Conservation (phyloP, 92 coral and sea anemone genomes). For the Porites divaricata region DNA sequence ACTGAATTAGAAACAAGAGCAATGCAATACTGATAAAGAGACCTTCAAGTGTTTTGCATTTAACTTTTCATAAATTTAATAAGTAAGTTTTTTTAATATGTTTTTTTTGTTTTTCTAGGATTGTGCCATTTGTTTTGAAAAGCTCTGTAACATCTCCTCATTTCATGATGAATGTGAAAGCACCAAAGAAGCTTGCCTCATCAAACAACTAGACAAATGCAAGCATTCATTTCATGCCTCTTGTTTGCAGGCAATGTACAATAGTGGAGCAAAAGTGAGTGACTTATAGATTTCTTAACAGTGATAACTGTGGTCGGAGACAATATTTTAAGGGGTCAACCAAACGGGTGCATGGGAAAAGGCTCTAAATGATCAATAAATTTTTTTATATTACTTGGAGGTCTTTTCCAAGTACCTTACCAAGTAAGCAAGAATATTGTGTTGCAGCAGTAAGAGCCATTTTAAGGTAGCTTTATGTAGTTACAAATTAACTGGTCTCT, state of each 20-base stretch:
- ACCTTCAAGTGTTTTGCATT: too few species aligned
- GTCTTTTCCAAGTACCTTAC: too few species aligned
- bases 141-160: constrained; percentile 76
- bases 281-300: too few species aligned
- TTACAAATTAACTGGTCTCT: neutral
- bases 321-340: too few species aligned
- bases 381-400: too few species aligned
- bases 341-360: too few species aligned
- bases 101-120: constrained; percentile 58
- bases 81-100: neutral
- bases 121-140: constrained; percentile 95
- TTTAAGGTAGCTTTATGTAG: neutral
- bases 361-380: too few species aligned
- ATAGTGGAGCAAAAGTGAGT: constrained; percentile 73
- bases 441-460: neutral
- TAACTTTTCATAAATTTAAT: neutral
- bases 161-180: constrained; percentile 52
- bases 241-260: constrained; percentile 78
- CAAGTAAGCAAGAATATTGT: too few species aligned
- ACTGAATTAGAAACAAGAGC: too few species aligned
- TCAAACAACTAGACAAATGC: constrained; percentile 75
- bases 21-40: too few species aligned
- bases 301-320: too few species aligned
- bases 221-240: constrained; percentile 83
- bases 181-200: constrained; percentile 35